phyloP scores from a whole-genome alignment of 2,888 invertebrate species.

The Halocaridina rubra region DNA sequence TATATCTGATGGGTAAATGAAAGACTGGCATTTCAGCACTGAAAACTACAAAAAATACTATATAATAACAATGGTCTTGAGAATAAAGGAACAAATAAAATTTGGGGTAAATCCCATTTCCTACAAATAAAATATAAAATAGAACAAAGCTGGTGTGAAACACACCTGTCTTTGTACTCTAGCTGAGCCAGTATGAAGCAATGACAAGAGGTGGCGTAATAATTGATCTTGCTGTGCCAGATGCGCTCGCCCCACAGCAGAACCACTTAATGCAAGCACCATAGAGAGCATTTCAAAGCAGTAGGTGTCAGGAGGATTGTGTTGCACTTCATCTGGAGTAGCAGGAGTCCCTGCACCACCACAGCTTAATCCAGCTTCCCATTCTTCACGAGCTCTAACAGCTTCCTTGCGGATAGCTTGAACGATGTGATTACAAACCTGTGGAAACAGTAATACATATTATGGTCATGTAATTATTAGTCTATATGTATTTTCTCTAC shows the following conservation, averaged over 20 bases:
- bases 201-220: conserved; percentile 83
- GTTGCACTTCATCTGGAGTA: conserved; percentile 51
- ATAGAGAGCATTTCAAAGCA: conserved; percentile 97
- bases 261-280: conserved; percentile 93
- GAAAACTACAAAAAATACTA: too few relatives aligned
- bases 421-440: conserved; percentile 69
- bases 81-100: too few relatives aligned
- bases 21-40: too few relatives aligned
- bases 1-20: too few relatives aligned
- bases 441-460: neutral
- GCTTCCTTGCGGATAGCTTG: conserved; percentile 92
- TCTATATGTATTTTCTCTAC: too few relatives aligned
- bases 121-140: too few relatives aligned
- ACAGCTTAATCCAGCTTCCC: conserved; percentile 77
- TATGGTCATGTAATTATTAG: neutral
- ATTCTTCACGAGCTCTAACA: conserved; percentile 86
- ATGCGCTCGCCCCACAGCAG: conserved; percentile 88
- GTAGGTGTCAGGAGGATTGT: conserved; percentile 80
- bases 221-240: conserved; percentile 89
- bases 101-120: too few relatives aligned
- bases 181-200: conserved; percentile 93
- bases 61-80: too few relatives aligned
- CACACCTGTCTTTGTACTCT: conserved; percentile 90
- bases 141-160: too few relatives aligned
- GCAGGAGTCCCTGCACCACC: conserved; percentile 35